Evolutionary conservation across 2,797 vertebrate species (phyloP).

Genomic region (Chiroxiphia lanceolata): DNA sequence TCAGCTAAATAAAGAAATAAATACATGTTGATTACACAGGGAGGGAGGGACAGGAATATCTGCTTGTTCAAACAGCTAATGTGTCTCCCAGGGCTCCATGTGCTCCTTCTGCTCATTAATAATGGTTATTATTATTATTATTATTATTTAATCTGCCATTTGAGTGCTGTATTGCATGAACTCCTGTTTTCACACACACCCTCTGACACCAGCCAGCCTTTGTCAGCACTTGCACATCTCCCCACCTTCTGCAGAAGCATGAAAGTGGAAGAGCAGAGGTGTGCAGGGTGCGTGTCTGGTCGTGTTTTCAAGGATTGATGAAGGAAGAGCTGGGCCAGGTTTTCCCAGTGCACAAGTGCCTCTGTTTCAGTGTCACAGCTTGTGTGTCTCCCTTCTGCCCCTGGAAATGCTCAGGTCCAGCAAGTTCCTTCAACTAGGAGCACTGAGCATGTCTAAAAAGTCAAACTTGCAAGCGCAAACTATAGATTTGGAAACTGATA

Average conservation of each 20-base stretch:
- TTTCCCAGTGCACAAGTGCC: accelerated
- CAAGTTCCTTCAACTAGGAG: not conserved
- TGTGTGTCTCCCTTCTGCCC: not conserved
- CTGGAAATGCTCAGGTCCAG: not conserved
- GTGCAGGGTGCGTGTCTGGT: not conserved
- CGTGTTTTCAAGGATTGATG: accelerated
- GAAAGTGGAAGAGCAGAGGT: not conserved
- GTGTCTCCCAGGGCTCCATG: not conserved
- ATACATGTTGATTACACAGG: not conserved
- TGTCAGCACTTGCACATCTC: not conserved
- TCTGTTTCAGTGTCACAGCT: not conserved
- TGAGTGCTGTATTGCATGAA: not conserved
- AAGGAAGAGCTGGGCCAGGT: not conserved
- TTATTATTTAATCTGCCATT: not conserved
- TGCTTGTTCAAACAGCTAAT: slow-evolving; percentile 19
- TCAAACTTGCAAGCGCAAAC: not conserved
- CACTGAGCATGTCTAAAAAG: accelerated
- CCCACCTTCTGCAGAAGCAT: not conserved
- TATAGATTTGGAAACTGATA: not conserved
- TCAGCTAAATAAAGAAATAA: slow-evolving; percentile 49
- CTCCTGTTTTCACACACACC: not conserved
- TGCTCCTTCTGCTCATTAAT: slow-evolving; percentile 25
- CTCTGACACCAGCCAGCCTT: not conserved
- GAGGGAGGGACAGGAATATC: slow-evolving; percentile 30
- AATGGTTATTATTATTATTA: not conserved